A percentile compares a stretch with the other conserved stretches of the same genome.
Conservation (phyloP, 2,888 invertebrate species). For the Athripsodes cinereus region DNA sequence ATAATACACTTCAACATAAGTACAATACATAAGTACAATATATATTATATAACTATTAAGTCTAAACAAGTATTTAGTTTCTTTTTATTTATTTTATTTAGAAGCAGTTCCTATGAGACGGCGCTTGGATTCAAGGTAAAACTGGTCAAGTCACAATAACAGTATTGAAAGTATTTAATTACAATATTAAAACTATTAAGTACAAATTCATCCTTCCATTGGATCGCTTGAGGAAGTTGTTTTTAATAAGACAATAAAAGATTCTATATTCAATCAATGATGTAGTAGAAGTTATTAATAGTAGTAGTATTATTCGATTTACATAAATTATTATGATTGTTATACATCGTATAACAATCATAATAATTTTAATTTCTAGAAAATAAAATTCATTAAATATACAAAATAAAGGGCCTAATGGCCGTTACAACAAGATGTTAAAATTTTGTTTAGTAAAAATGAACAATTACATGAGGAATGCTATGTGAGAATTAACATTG, state of each 20-base stretch:
- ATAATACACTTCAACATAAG: too few species aligned
- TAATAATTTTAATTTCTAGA: background rate
- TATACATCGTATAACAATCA: background rate
- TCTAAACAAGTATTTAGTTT: conserved; percentile 24
- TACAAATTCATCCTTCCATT: background rate
- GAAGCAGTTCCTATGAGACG: conserved; percentile 15
- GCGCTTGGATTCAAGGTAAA: background rate
- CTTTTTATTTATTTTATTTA: conserved; percentile 19
- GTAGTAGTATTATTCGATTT: background rate
- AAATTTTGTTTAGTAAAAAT: background rate
- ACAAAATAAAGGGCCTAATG: background rate
- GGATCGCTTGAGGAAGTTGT: conserved; percentile 3
- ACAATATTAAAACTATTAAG: background rate
- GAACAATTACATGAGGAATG: too few species aligned
- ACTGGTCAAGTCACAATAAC: background rate
- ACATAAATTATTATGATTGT: too few species aligned
- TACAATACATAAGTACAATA: background rate
- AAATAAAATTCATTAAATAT: background rate
- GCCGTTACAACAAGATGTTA: background rate
- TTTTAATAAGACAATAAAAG: conserved; percentile 3
- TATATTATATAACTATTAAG: conserved; percentile 23
- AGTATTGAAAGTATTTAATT: background rate
- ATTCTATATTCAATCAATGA: conserved; percentile 18
- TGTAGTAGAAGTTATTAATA: conserved; percentile 8
- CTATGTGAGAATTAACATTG: too few species aligned